Base-by-base conservation (phyloP, 2,888 invertebrate genomes). In the Tetramorium bicarinatum region DNA sequence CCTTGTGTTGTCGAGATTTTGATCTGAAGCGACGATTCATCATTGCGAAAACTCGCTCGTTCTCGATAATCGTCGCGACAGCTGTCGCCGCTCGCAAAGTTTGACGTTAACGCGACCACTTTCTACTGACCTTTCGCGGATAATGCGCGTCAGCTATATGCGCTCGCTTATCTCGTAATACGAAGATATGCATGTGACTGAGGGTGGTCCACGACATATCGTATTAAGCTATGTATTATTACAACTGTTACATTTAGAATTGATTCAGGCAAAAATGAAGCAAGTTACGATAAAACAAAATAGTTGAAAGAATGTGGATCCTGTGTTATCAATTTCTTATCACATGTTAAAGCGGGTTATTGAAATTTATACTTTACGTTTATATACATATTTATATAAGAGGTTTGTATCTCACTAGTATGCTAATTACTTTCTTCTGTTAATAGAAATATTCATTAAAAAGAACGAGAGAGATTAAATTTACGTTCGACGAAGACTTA, bases 81-180 rank as follows among this genome's bases (percentile, higher is more conserved):
- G 77, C 54, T 77, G 77, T 77, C 69, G 61, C 47, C 69, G 61
- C 47, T 75, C 13, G 54, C 54, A 29, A 77, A 77, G 67, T 77
- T 79, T 47, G 56, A 59, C 69, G 56, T 77, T 69, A 77, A 67
- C 56, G 56, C 47, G 44, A 59, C 29, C 54, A 66, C 79, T 79
- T 69, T 67, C 69, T 56, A 54, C 21, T 44, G 34, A 79, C 56
- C 71, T 71, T 71, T 56, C 47, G 41, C 56, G 54, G 69, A 77
- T 77, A 77, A 77, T 44, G 44, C 13, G 44, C 29, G 15, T 69
- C 69, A 69, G 34, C 3, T 71, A 29, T 59, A 69, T 18, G 71
- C 21, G 34, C 21, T 47, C 56, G 71, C 21, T 69, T 69, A 34
- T 79, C 44, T 67, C 52, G 1, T 21, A 67, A 29, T 15, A 29